Evolutionary conservation across 1,140 invertebrate species (phyloP), one percentile per base, ranked within the genome.

Genomic region (Heliothis subflexa): DNA sequence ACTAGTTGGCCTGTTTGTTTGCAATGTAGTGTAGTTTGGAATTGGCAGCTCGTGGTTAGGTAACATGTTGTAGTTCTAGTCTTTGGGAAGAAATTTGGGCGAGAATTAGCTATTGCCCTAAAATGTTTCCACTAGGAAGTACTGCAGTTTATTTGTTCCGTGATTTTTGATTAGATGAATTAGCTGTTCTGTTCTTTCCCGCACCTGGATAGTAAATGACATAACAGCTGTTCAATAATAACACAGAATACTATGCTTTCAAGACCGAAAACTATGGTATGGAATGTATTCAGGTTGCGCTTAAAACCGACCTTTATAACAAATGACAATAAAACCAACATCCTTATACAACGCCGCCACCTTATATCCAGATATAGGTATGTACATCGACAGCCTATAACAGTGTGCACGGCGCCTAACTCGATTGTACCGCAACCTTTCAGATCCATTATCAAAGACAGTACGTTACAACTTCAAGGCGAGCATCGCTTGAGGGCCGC

Each of bases 371-470:
- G 50, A 47, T 28, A n/a, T n/a, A 55, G 21, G 50, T 52, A 52
- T 49, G 5, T 12, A 16, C 21, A 47, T 28, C 50, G 28, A 47
- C 68, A 54, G 50, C 50, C 59, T 64, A 52, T 62, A 74, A 50
- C 54, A 52, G 49, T 75, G 73, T 75, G 59, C 28, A 28, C 21
- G 16, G 14, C 57, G 47, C 73, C 73, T 64, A 75, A 75, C 73
- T 75, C 73, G 73, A 75, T 81, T 73, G 71, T 71, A 77, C 62
- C 61, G 62, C 64, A 81, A 72, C 74, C 79, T 79, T 62, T 81
- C 68, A 61, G 79, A 81, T 77, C 79, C 74, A 81, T 81, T 81
- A 81, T 81, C 79, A 78, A 73, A 78, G 79, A 78, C 79, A 77
- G 76, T 81, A 81, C 75, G 79, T 81, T 81, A 81, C 76, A 78